Conservation (phyloP, 64 coral and sea anemone species). For the Catalaphyllia jardinei region DNA sequence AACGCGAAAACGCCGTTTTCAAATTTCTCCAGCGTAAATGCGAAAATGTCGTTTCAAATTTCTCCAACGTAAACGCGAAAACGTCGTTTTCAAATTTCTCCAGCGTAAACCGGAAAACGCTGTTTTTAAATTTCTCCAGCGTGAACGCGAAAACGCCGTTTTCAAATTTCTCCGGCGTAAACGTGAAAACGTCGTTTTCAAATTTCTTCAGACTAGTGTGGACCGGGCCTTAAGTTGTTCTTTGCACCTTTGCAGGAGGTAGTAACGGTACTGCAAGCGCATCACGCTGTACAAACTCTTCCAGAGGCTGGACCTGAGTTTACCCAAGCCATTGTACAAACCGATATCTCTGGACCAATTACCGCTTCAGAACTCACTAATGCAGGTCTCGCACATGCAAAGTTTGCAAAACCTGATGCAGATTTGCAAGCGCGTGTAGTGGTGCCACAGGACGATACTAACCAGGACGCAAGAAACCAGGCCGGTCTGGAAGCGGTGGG, state of each 20-base stretch:
- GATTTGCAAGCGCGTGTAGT: slow-evolving; percentile 2
- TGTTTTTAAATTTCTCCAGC: too few species aligned
- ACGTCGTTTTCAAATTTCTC: too few species aligned
- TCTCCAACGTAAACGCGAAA: too few species aligned
- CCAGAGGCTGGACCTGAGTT: slow-evolving; percentile 80
- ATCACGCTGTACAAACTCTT: slow-evolving; percentile 78
- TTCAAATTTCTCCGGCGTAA: too few species aligned
- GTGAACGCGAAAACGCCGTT: too few species aligned
- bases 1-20: too few species aligned
- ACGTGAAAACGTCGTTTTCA: too few species aligned
- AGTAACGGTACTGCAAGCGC: slow-evolving; percentile 78
- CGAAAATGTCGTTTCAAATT: too few species aligned
- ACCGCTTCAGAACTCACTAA: slow-evolving; percentile 33
- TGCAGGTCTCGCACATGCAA: neutral
- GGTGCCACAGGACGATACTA: neutral
- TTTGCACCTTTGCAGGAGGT: slow-evolving; percentile 70
- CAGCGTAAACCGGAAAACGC: too few species aligned
- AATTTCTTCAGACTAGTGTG: too few species aligned
- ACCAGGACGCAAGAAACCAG: neutral
- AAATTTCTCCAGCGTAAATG: too few species aligned
- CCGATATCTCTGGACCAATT: slow-evolving; percentile 89
- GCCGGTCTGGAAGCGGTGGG: neutral
- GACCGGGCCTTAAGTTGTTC: neutral
- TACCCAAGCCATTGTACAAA: slow-evolving; percentile 91
- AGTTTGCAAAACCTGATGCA: neutral